Evolutionary conservation across 2,888 invertebrate species (phyloP).

Genomic region (Eustalomyia histrio): DNA sequence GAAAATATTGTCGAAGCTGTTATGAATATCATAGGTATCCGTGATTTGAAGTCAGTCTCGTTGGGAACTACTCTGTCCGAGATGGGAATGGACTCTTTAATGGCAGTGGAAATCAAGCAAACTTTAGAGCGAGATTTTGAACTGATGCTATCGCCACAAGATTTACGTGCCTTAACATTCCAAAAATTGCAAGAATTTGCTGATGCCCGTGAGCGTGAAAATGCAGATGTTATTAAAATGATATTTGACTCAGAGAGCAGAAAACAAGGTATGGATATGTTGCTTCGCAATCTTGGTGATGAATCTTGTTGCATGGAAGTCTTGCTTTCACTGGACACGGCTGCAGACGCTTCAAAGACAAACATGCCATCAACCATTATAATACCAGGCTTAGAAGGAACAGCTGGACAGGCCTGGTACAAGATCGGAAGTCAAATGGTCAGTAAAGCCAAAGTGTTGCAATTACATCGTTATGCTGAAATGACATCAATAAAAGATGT

Average conservation of each 20-base stretch:
- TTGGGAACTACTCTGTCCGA: slow-evolving; percentile 88
- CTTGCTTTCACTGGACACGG: slow-evolving; percentile 81
- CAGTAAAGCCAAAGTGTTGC: slow-evolving; percentile 73
- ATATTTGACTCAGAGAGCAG: slow-evolving; percentile 74
- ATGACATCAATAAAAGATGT: slow-evolving; percentile 71
- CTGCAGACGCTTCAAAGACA: slow-evolving; percentile 68
- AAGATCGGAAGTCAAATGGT: slow-evolving; percentile 71
- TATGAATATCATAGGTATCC: slow-evolving; percentile 83
- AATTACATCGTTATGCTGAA: slow-evolving; percentile 73
- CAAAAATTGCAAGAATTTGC: slow-evolving; percentile 76
- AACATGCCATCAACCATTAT: slow-evolving; percentile 77
- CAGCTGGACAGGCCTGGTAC: slow-evolving; percentile 80
- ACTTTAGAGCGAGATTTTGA: slow-evolving; percentile 92
- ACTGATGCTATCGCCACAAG: slow-evolving; percentile 77
- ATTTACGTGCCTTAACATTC: slow-evolving; percentile 86
- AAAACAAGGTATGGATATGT: slow-evolving; percentile 81
- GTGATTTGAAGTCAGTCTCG: slow-evolving; percentile 85
- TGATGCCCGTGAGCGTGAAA: slow-evolving; percentile 71
- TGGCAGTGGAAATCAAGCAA: slow-evolving; percentile 97
- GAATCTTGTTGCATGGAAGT: slow-evolving; percentile 81
- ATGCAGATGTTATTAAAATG: slow-evolving; percentile 73
- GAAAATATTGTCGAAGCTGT: slow-evolving; percentile 86
- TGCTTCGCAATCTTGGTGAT: slow-evolving; percentile 83
- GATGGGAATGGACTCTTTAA: slow-evolving; percentile 96
- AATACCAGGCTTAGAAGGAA: slow-evolving; percentile 86